A percentile compares a stretch with the other conserved stretches of the same genome.
phyloP scores from a whole-genome alignment of 2,113 vertebrate genomes.

The Microtus montanus region DNA sequence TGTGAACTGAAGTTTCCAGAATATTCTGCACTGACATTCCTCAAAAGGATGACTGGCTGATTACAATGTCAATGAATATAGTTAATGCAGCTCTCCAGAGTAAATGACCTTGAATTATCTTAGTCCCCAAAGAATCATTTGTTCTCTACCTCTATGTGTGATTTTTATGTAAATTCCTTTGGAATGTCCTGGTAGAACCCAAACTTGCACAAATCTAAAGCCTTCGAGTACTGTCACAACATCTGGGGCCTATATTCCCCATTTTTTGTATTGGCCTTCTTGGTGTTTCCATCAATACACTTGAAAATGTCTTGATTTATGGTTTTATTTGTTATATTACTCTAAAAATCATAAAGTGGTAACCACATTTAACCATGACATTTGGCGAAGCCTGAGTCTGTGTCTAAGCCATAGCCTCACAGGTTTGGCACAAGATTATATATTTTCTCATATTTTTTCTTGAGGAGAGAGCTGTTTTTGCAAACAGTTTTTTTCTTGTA shows the following conservation, averaged over 20 bases:
- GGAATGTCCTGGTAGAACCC: not conserved
- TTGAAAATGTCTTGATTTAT: not conserved
- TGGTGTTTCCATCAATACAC: not conserved
- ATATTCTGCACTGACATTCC: too few species aligned
- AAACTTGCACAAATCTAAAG: not conserved
- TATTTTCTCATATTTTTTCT: not conserved
- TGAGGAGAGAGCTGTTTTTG: not conserved
- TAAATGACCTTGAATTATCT: not conserved
- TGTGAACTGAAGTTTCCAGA: not conserved
- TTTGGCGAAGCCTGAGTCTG: not conserved
- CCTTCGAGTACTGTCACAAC: not conserved
- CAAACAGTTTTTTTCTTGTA: not conserved
- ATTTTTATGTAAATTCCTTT: not conserved
- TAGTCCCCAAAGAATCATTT: not conserved
- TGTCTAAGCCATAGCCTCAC: not conserved
- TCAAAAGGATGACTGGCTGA: not conserved
- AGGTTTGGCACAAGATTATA: not conserved
- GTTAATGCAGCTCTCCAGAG: not conserved
- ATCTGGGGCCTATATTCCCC: not conserved
- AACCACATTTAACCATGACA: not conserved
- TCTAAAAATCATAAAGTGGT: not conserved
- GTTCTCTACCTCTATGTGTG: not conserved
- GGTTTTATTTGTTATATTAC: not conserved
- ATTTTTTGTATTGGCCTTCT: not conserved
- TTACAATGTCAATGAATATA: not conserved